Conservation (phyloP, 2,113 vertebrate species). For the Hyla sarda region DNA sequence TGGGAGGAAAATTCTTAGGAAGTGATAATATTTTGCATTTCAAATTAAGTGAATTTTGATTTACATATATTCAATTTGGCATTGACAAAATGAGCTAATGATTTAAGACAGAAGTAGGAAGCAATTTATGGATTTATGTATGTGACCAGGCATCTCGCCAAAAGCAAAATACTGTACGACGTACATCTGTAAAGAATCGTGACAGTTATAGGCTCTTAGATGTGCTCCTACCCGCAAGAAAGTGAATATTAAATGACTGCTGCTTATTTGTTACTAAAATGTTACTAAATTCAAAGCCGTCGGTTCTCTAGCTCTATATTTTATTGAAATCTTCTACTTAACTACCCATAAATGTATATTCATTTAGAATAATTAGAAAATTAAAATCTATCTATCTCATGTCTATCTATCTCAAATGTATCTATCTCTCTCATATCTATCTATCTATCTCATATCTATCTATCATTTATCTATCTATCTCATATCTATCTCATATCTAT, state of each 20-base stretch:
- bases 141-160: constrained; percentile 2
- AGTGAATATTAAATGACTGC: constrained; percentile 15
- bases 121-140: constrained; percentile 24
- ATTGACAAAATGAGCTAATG: constrained; percentile 39
- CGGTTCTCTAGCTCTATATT: neutral
- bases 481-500: too few relatives aligned
- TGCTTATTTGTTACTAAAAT: constrained; percentile 22
- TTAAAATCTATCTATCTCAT: neutral
- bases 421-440: too few relatives aligned
- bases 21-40: constrained; percentile 45
- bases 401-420: neutral
- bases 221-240: constrained; percentile 6
- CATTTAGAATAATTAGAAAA: neutral
- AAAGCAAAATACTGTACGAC: neutral
- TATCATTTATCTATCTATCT: too few relatives aligned
- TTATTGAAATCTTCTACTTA: neutral
- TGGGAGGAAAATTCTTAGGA: neutral
- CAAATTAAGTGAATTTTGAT: constrained; percentile 42
- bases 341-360: neutral
- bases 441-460: too few relatives aligned
- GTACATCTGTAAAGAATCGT: constrained; percentile 10
- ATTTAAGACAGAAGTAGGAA: constrained; percentile 11
- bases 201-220: constrained; percentile 20
- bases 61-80: constrained; percentile 18
- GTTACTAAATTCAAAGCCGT: neutral